Evolutionary conservation across 2,113 vertebrate genomes (phyloP).

Genomic region (Laticauda laticaudata): DNA sequence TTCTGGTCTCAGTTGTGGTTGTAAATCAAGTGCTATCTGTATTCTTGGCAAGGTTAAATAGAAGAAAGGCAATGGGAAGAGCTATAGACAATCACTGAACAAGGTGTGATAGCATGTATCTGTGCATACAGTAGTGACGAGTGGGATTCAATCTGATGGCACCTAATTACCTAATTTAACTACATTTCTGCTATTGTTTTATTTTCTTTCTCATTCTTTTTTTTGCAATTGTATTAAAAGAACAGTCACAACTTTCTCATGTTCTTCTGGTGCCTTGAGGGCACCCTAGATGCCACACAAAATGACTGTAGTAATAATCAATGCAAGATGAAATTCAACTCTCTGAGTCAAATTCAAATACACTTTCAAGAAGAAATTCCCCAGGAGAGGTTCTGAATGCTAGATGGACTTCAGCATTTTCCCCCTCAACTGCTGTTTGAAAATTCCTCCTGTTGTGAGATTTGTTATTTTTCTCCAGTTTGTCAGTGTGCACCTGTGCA

Average conservation of each 20-base stretch:
- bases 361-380: background rate
- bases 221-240: background rate
- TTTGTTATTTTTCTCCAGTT: background rate
- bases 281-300: background rate
- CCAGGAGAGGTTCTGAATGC: background rate
- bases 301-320: constrained; percentile 18
- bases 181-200: background rate
- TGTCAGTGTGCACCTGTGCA: background rate
- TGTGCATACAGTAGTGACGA: background rate
- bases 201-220: constrained; percentile 20
- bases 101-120: background rate
- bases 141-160: background rate
- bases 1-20: background rate
- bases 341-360: background rate
- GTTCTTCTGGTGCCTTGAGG: background rate
- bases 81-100: background rate
- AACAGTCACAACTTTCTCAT: background rate
- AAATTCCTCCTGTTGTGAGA: background rate
- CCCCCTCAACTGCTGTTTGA: background rate
- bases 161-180: background rate
- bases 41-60: background rate
- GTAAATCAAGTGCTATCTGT: background rate
- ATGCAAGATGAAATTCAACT: constrained; percentile 17
- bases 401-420: background rate
- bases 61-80: background rate